Base-by-base conservation (phyloP, 1,140 invertebrate species). In the Holcopasites calliopsidis region DNA sequence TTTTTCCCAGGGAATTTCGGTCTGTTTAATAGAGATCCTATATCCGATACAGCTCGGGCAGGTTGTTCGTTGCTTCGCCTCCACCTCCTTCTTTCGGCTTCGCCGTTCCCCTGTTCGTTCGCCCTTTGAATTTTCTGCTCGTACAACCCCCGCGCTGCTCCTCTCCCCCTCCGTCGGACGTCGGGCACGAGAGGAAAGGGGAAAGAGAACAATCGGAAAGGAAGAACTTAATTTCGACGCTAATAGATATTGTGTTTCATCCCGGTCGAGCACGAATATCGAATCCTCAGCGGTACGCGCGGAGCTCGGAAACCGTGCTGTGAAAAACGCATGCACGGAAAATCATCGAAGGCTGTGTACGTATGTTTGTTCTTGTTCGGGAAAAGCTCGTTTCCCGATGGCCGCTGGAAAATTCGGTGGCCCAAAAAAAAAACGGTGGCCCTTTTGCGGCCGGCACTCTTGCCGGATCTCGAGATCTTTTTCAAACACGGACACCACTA, bases 11-110 rank as follows among this genome's bases (percentile, higher is more conserved):
- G 62, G 83, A 89, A 89, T 89, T 89, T 87, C 84, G 86, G 78
- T 89, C 85, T 88, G 84, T 86, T 89, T 89, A 89, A 90, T 89
- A 87, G 88, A 90, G 85, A 89, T 88, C 80, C 85, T 75, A 84
- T 85, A 86, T 84, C 80, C 82, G 70, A 71, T 87, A 76, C 73
- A 71, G 68, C 65, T 61, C 76, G 84, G n/a, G n/a, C 54, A 74
- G 77, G 77, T 69, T 78, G n/a, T n/a, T 54, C 57, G 71, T 57
- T 74, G 71, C 60, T 55, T 62, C 38, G 7, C 38, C 66, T 69
- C 73, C 50, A n/a, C 18, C 62, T 55, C 58, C 44, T 68, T 65
- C 58, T 70, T 73, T 66, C 62, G 11, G 5, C 23, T 38, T 40
- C 58, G 26, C 31, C 61, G 16, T 64, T 44, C 21, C 50, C 8